phyloP scores from a whole-genome alignment of 2,888 invertebrate species.

The Acleris cristana region DNA sequence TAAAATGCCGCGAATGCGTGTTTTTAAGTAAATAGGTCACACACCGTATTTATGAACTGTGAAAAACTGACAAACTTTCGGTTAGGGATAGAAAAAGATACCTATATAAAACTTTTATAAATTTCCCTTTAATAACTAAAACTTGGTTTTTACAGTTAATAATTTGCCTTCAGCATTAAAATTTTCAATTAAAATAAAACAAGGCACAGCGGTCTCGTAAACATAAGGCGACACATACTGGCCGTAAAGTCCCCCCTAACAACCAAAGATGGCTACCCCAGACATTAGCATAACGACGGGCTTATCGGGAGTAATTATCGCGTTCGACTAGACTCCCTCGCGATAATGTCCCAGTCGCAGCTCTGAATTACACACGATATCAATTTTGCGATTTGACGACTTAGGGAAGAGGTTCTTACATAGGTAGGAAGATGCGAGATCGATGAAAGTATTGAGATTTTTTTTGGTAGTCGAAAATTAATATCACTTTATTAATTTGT shows the following conservation, averaged over 20 bases:
- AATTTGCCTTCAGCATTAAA: too few species aligned
- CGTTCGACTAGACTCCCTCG: conserved; percentile 51
- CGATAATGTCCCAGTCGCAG: conserved; percentile 48
- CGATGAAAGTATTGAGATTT: background rate
- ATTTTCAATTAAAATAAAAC: too few species aligned
- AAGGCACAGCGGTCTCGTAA: too few species aligned
- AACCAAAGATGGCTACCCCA: conserved; percentile 43
- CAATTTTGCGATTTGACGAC: conserved; percentile 47
- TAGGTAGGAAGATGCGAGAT: background rate
- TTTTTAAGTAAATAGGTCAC: too few species aligned
- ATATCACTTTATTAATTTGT: background rate
- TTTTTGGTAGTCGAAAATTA: background rate
- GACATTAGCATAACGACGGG: conserved; percentile 51
- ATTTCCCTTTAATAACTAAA: too few species aligned
- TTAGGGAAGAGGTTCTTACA: background rate
- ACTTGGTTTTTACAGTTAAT: too few species aligned
- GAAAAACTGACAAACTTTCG: too few species aligned
- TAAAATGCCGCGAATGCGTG: too few species aligned
- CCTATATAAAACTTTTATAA: too few species aligned
- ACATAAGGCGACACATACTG: background rate
- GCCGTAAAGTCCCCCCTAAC: background rate
- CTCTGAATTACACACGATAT: conserved; percentile 42
- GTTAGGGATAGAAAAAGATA: too few species aligned
- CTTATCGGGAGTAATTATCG: conserved; percentile 58
- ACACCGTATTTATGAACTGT: too few species aligned